Conservation (phyloP, 2,113 vertebrate genomes). For the Eonycteris spelaea region DNA sequence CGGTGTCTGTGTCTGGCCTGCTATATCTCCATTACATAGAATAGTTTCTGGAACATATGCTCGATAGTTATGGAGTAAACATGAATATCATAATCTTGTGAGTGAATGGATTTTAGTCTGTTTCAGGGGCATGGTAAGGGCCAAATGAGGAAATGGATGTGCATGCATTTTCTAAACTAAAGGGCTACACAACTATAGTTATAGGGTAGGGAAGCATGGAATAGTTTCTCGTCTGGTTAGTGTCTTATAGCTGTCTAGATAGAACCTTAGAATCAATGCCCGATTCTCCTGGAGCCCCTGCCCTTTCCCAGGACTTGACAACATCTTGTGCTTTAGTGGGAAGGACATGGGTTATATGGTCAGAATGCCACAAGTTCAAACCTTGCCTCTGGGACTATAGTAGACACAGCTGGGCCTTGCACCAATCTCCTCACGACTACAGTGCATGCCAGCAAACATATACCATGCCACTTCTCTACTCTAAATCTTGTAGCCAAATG, state of each 20-base stretch:
- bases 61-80: neutral
- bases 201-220: neutral
- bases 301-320: neutral
- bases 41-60: neutral
- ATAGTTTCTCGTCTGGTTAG: neutral
- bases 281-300: neutral
- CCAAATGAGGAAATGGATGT: neutral
- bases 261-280: neutral
- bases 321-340: neutral
- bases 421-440: neutral
- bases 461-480: neutral
- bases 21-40: neutral
- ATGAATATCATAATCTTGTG: neutral
- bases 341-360: neutral
- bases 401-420: neutral
- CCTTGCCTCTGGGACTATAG: neutral
- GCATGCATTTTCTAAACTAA: neutral
- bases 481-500: neutral
- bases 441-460: neutral
- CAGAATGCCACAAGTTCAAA: neutral
- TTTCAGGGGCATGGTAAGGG: neutral
- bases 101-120: neutral
- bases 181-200: neutral
- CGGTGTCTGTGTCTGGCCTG: neutral
- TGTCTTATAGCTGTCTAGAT: neutral